Conservation (phyloP, 1,140 invertebrate genomes). For the Ceratosolen solmsi region DNA sequence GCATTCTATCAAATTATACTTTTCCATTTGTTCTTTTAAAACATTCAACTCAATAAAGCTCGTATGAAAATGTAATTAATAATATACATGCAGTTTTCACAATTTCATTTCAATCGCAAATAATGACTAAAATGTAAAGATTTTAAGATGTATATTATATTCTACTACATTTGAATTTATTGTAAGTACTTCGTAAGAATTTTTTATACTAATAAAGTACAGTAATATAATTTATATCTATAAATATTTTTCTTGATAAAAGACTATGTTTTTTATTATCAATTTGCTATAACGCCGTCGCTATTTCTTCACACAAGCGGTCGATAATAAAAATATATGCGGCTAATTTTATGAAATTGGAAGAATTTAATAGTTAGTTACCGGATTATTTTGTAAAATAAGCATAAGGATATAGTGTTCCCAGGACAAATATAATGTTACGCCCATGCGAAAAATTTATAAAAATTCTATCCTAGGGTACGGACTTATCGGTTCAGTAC, state of each 20-base stretch:
- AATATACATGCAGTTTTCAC: no score
- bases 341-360: constrained; percentile 27
- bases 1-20: no score
- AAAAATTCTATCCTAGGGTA: constrained; percentile 45
- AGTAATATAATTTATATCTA: background rate
- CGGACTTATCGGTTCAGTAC: constrained; percentile 61
- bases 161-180: background rate
- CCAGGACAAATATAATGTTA: constrained; percentile 35
- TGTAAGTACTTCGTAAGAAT: background rate
- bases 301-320: background rate
- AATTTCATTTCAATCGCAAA: no score
- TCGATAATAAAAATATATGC: constrained; percentile 1
- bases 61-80: no score
- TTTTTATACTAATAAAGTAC: background rate
- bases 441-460: constrained; percentile 46
- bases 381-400: constrained; percentile 27
- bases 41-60: no score
- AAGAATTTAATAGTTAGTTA: background rate
- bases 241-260: background rate
- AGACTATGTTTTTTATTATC: no score
- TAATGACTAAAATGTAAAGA: no score
- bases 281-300: background rate
- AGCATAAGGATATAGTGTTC: constrained; percentile 30
- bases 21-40: no score
- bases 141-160: background rate